A percentile compares a stretch with the other conserved stretches of the same genome.
Evolutionary conservation across 2,888 invertebrate species (phyloP).

Genomic region (Sarcophaga caerulescens): DNA sequence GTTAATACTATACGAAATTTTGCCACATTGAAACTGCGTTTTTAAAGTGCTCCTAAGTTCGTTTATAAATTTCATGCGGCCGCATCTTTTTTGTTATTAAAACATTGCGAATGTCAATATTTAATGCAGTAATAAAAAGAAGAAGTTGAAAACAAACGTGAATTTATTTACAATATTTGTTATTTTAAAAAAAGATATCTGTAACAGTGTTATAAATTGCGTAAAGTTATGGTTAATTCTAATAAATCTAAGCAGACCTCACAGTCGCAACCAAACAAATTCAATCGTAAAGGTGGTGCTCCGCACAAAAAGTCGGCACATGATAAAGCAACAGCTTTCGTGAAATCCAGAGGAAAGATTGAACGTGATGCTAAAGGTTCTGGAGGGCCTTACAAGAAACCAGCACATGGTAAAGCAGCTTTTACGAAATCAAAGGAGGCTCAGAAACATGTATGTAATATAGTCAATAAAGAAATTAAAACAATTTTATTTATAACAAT

Average conservation of each 20-base stretch:
- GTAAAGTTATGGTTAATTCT: not conserved
- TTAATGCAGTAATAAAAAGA: too few relatives aligned
- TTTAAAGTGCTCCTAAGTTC: too few relatives aligned
- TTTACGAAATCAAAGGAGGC: constrained; percentile 36
- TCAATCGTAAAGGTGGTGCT: not conserved
- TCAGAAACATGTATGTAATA: constrained; percentile 28
- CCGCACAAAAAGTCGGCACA: not conserved
- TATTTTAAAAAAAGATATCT: too few relatives aligned
- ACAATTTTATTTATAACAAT: not conserved
- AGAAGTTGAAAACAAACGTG: not conserved
- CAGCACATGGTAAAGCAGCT: constrained; percentile 34
- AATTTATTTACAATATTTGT: not conserved
- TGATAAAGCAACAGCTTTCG: not conserved
- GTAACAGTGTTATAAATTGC: not conserved
- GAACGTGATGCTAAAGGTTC: not conserved
- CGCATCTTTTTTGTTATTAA: too few relatives aligned
- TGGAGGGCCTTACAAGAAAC: constrained; percentile 24
- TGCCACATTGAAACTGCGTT: too few relatives aligned
- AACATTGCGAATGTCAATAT: too few relatives aligned
- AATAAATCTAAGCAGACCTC: not conserved
- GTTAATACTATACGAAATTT: too few relatives aligned
- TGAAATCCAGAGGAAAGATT: not conserved
- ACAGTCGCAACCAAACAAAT: not conserved
- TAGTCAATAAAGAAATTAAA: not conserved
- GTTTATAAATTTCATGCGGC: too few relatives aligned